Base-by-base conservation (phyloP, 1,140 invertebrate genomes). In the Lineus longissimus region DNA sequence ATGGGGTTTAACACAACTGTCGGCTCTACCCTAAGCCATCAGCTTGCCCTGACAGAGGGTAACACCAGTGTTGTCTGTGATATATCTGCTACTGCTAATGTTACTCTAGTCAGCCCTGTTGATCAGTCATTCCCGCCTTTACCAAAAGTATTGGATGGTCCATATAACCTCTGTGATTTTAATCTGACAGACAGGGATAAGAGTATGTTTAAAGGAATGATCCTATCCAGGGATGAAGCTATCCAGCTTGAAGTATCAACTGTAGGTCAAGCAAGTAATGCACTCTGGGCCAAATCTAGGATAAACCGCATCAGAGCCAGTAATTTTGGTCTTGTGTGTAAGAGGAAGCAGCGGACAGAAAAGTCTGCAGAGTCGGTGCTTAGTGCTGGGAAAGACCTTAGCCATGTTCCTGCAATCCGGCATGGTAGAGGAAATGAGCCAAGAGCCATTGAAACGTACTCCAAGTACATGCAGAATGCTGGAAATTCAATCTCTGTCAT, bases 351-450 rank as follows among this genome's bases (percentile, higher is more conserved):
- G 47, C 4, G n/a, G n/a, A 51, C 47, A 7, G 47, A 19, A 6
- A 51, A 51, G n/a, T 51, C n/a, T 51, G 47, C 25, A 51, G 6
- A 51, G n/a, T 51, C 47, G n/a, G 19, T 51, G 47, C n/a, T 27
- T 7, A 51, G 33, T 36, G 33, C 6, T 7, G n/a, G 19, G n/a
- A 51, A 19, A 23, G 47, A 51, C 25, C n/a, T 51, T 51, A 7
- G 6, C 9, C 47, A 51, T 51, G 47, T 51, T 23, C n/a, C 47
- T 51, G 47, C 47, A 23, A 27, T 51, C 9, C 47, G n/a, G 25
- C n/a, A 51, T n/a, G 47, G 47, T 23, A 4, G n/a, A 23, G 47
- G n/a, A 23, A 51, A 51, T 51, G 47, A 51, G 47, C 19, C n/a
- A 6, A 51, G n/a, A 27, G 47, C 47, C 47, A 51, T 51, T 23